Conservation (phyloP, 2,113 vertebrate genomes). For the Vireo altiloquus region DNA sequence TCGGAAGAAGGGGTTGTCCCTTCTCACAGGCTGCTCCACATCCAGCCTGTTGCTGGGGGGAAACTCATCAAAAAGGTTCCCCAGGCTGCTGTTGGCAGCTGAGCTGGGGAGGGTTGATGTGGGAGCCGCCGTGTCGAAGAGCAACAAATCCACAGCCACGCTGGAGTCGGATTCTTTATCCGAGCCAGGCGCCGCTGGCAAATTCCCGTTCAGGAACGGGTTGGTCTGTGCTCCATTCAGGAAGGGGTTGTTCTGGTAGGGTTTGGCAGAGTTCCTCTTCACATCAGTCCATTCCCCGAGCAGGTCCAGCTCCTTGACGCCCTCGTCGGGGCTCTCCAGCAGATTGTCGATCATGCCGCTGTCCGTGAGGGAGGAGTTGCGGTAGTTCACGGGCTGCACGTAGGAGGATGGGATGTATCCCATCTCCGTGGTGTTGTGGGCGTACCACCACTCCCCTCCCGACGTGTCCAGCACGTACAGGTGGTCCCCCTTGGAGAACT, state of each 20-base stretch:
- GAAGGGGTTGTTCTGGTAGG: slow-evolving; percentile 85
- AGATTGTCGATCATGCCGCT: slow-evolving; percentile 89
- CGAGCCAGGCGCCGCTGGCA: slow-evolving; percentile 47
- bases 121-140: slow-evolving; percentile 77
- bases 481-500: slow-evolving; percentile 93
- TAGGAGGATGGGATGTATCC: slow-evolving; percentile 96
- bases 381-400: slow-evolving; percentile 83
- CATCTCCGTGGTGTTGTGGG: slow-evolving; percentile 97
- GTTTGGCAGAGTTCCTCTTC: slow-evolving; percentile 65
- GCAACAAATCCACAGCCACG: slow-evolving; percentile 75
- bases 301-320: slow-evolving; percentile 82
- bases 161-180: slow-evolving; percentile 67
- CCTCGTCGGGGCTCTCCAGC: slow-evolving; percentile 82
- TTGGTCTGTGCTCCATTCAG: slow-evolving; percentile 82
- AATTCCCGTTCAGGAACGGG: slow-evolving; percentile 83
- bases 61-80: slow-evolving; percentile 72
- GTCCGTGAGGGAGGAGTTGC: slow-evolving; percentile 87
- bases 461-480: slow-evolving; percentile 93
- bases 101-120: neutral
- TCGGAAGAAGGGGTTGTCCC: slow-evolving; percentile 91
- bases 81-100: slow-evolving; percentile 68
- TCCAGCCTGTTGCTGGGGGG: slow-evolving; percentile 48
- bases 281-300: slow-evolving; percentile 76
- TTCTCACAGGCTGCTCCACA: slow-evolving; percentile 60
- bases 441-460: slow-evolving; percentile 96